Evolutionary conservation across 1,140 invertebrate species (phyloP), one percentile per base, ranked within the genome.

Genomic region (Elysia chlorotica): DNA sequence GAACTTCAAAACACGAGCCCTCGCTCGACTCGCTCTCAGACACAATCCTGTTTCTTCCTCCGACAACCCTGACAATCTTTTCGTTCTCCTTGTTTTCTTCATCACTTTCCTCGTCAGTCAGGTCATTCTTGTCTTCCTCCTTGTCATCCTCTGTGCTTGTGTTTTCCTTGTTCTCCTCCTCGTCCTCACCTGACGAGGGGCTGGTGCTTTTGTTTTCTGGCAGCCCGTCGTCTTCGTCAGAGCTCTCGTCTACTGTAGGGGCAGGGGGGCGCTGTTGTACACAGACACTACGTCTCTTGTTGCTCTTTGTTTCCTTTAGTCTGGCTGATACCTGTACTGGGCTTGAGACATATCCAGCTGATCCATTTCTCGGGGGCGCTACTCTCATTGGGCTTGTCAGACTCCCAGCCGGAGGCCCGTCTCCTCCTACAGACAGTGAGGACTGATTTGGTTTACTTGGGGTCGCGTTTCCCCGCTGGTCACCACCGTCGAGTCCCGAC

Each of bases 11-110:
- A n/a, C 41, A 48, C 41, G 41, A 48, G 41, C 41, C 41, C 10
- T n/a, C 41, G 41, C n/a, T n/a, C 10, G 41, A 48, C 41, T 48
- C 41, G 41, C 41, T 48, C 10, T 48, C 41, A n/a, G 41, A 48
- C 10, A 48, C n/a, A n/a, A 48, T 48, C 10, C 10, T 48, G n/a
- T 48, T 48, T n/a, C 41, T 48, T n/a, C 41, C 41, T 48, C 41
- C 41, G 10, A 48, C 41, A 14, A n/a, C 10, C 10, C 41, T 10
- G 10, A 48, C 41, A 10, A 14, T n/a, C 10, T 10, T 10, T 10
- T n/a, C 10, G 41, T 48, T 48, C n/a, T 70, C 67, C 28, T 70
- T 48, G 33, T 71, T 59, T 33, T n/a, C 36, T 1, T 38, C 59
- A 14, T 62, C 56, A 59, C 28, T 25, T 30, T 59, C 56, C 28